phyloP scores from a whole-genome alignment of 2,797 vertebrate species.

The Dendrocincla fuliginosa region DNA sequence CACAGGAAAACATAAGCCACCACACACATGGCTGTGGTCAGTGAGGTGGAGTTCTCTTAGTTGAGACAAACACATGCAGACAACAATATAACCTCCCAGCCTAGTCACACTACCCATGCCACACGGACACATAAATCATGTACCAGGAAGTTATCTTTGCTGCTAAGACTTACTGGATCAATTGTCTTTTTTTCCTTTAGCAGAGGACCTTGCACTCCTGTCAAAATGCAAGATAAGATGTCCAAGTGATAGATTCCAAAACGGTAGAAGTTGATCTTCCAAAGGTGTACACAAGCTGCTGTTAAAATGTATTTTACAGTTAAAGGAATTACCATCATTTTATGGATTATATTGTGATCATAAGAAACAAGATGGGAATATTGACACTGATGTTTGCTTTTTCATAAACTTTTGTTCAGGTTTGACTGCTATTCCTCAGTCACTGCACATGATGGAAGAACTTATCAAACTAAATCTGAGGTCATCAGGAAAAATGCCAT shows the following conservation, averaged over 20 bases:
- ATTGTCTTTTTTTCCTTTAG: not conserved
- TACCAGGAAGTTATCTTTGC: not conserved
- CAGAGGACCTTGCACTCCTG: not conserved
- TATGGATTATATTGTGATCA: not conserved
- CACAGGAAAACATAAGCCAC: not conserved
- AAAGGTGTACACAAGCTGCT: not conserved
- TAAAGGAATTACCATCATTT: not conserved
- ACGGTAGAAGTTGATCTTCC: not conserved
- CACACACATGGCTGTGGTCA: not conserved
- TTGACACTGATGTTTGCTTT: not conserved
- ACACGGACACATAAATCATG: not conserved
- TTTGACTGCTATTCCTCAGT: not conserved
- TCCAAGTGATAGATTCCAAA: not conserved
- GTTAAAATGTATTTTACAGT: not conserved
- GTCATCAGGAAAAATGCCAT: not conserved
- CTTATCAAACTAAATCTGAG: slow-evolving; percentile 16
- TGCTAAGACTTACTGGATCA: not conserved
- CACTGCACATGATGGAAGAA: not conserved
- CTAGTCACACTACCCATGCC: too few species aligned
- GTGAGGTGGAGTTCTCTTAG: not conserved
- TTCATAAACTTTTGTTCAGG: not conserved
- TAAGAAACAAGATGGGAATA: not conserved
- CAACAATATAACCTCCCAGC: not conserved
- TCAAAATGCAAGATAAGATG: not conserved
- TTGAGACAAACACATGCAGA: not conserved